Conservation (phyloP, 2,888 invertebrate genomes). For the Carpatolechia fugitivella region DNA sequence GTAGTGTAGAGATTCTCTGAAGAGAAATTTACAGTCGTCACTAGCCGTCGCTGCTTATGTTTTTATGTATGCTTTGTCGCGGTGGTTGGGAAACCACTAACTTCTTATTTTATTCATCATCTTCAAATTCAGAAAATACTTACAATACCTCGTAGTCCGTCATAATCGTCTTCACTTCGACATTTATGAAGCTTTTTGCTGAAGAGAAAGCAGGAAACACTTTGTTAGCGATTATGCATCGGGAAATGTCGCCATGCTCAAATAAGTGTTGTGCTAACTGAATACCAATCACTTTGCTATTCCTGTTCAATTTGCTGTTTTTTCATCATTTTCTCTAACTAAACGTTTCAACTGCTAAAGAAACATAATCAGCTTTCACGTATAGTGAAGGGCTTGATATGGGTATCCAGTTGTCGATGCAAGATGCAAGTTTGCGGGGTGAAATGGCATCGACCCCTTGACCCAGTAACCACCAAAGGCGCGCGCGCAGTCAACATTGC, state of each 20-base stretch:
- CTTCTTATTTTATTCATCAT: constrained; percentile 1
- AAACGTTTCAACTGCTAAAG: background rate
- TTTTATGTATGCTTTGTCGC: constrained; percentile 59
- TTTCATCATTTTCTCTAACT: background rate
- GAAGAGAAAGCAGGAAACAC: constrained; percentile 32
- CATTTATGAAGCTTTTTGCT: constrained; percentile 4
- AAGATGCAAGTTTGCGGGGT: constrained; percentile 26
- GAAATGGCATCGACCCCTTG: constrained; percentile 51
- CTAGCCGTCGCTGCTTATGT: constrained; percentile 46
- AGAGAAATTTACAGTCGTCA: constrained; percentile 61
- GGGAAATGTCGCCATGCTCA: constrained; percentile 4
- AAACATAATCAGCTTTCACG: constrained; percentile 19
- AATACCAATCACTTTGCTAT: constrained; percentile 6
- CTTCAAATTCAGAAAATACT: constrained; percentile 1
- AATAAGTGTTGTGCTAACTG: background rate
- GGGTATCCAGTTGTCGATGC: constrained; percentile 19
- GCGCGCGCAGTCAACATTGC: constrained; percentile 43
- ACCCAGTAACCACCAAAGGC: constrained; percentile 57
- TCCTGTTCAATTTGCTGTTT: background rate
- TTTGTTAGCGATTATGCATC: constrained; percentile 10
- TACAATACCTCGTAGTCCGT: background rate
- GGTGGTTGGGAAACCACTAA: background rate
- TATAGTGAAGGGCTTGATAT: constrained; percentile 26
- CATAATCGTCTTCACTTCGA: background rate
- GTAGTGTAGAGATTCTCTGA: constrained; percentile 49